Base-by-base conservation (phyloP, 2,113 vertebrate species). In the Leucoraja erinaceus region DNA sequence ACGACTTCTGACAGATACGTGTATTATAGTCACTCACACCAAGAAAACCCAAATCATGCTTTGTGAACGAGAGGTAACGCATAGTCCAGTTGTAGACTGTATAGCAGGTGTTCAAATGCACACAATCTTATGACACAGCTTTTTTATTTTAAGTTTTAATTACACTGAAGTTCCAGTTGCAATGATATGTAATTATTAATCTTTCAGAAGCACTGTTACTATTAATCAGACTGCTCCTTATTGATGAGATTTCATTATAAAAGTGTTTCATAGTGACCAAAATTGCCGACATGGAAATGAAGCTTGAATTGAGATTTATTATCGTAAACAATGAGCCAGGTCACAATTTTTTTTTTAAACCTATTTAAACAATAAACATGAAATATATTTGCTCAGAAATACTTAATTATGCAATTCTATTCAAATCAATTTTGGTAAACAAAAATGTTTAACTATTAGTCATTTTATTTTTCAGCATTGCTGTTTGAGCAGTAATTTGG, bases 91-190 rank as follows among this genome's bases (percentile, higher is more conserved):
- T 72, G 38, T 91, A 54, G 9, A 91, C 90, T 91, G 90, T 91
- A 91, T 91, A 91, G 68, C 90, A 91, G 90, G 63, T 91, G 72
- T 91, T 88, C 68, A 91, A 72, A 18, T 91, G 68, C 66, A 91
- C 33, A 28, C 33, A 70, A 68, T 33, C 68, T 91, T 28, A 91
- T 74, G 66, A 54, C 14, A 33, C 90, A 72, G 90, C 12, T 90
- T 91, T 68, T 74, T 54, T 18, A 77, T 75, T 81, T 81, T 47
- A 90, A 90, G 38, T 72, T 91, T 91, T 72, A 91, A 91, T 47
- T 91, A 91, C 90, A 47, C 90, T 74, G 66, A 72, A 91, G 68
- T 91, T 91, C 68, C 68, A 91, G 66, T 91, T 22, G 14, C 25
- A 74, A 47, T 91, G 68, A 54, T 72, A 38, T 12, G 68, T 68